These are phyloP conservation scores for Tenthredo distinguenda DNA, from an alignment of 2,888 invertebrate species.

Conservation along the genomic window DNA sequence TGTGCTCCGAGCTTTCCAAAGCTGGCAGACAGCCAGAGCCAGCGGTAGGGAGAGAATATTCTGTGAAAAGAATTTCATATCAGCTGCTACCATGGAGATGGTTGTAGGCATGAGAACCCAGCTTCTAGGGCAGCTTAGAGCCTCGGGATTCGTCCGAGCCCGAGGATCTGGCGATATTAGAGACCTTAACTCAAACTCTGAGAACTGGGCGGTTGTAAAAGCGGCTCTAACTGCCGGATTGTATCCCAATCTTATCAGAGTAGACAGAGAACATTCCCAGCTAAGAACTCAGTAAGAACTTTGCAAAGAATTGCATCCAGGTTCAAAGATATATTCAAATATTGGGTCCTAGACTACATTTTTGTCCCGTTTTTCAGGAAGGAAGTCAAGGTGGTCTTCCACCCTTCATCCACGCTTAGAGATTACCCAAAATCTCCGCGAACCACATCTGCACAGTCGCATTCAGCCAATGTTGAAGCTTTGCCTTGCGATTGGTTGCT, in stretches of 20 bases:
- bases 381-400: conserved; percentile 82
- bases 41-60: conserved; percentile 85
- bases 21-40: conserved; percentile 82
- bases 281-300: conserved; percentile 83
- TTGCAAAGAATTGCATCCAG: neutral
- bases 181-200: conserved; percentile 90
- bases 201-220: conserved; percentile 95
- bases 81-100: conserved; percentile 93
- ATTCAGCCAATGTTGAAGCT: conserved; percentile 75
- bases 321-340: neutral
- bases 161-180: conserved; percentile 84
- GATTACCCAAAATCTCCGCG: conserved; percentile 72
- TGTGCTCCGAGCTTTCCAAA: conserved; percentile 89
- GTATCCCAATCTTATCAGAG: conserved; percentile 92
- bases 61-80: conserved; percentile 88
- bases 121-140: conserved; percentile 89
- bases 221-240: conserved; percentile 92
- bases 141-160: conserved; percentile 86
- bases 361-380: conserved; percentile 77
- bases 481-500: conserved; percentile 91
- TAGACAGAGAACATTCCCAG: conserved; percentile 83
- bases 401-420: conserved; percentile 82
- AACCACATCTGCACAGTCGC: conserved; percentile 71
- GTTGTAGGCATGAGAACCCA: conserved; percentile 92
- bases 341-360: neutral